Evolutionary conservation across 2,113 vertebrate species (phyloP).

Genomic region (Heteronetta atricapilla): DNA sequence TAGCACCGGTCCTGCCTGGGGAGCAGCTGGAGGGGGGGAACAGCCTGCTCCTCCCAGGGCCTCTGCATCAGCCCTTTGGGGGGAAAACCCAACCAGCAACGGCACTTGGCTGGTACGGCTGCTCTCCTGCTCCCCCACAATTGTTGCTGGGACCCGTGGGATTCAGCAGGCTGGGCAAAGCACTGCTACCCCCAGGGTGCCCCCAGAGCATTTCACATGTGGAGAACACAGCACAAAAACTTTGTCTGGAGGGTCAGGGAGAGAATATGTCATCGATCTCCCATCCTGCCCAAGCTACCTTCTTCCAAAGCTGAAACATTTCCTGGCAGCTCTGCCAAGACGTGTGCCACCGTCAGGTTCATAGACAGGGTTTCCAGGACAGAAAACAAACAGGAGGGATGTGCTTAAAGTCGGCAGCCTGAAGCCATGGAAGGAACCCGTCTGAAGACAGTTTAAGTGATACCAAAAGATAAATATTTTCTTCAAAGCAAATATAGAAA

Average conservation of each 20-base stretch:
- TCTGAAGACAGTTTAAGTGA: neutral
- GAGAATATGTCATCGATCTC: neutral
- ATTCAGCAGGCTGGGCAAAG: neutral
- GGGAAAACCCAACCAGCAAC: rapidly evolving
- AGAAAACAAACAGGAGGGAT: neutral
- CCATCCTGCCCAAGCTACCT: neutral
- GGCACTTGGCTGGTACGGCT: neutral
- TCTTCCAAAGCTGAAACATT: neutral
- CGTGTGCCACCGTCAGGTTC: neutral
- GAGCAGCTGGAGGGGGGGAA: neutral
- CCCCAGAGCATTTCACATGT: neutral
- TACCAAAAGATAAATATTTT: neutral
- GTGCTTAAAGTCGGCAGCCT: neutral
- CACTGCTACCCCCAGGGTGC: neutral
- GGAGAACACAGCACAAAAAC: rapidly evolving
- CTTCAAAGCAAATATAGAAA: neutral
- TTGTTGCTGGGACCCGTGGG: rapidly evolving
- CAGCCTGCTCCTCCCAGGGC: slow-evolving; percentile 13
- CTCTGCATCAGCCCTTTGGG: rapidly evolving
- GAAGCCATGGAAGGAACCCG: neutral
- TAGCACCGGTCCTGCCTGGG: neutral
- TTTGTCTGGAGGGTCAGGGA: too few relatives aligned
- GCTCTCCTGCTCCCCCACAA: neutral
- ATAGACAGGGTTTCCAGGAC: neutral
- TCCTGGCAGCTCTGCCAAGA: neutral